Base-by-base conservation (phyloP, 2,113 vertebrate species). In the Hepsetus odoe region DNA sequence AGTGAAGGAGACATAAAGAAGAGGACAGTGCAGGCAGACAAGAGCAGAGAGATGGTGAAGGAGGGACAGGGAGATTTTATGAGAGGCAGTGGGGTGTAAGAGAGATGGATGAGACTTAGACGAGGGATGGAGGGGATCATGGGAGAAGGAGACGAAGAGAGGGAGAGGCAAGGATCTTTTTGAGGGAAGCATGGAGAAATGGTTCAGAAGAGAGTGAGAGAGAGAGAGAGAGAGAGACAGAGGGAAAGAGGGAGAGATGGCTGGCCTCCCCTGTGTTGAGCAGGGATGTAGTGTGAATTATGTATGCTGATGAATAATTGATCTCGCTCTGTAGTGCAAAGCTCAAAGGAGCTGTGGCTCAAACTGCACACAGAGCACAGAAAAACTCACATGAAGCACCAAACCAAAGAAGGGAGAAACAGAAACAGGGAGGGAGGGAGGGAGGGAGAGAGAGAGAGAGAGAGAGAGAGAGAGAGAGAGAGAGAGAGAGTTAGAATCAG, bases 301-400 rank as follows among this genome's bases (percentile, higher is more conserved):
- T 87, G 82, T 76, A 85, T 85, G 80, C 38, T 49, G 59, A 79
- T 87, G 65, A 85, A 87, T 87, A 83, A 87, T 87, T 84, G 80
- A 87, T 83, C 65, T 58, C 16, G 32, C 71, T 66, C 80, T 80
- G 77, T 82, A 84, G 82, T 85, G 80, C 77, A 75, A 80, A 80
- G 81, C 83, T 85, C 79, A 77, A 78, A 80, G 73, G 73, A 83
- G 32, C 38, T 61, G 72, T 58, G 79, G 76, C 85, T 83, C 62
- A 61, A 59, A 69, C 53, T 77, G 59, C 62, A 78, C 78, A 81
- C 67, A 46, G 49, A 70, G 65, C 59, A 49, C 49, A 42, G 77
- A 83, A 83, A 75, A 59, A 12, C 76, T 66, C 67, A 18, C 32
- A 77, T 28, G 38, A 64, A 74, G 18, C 42, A 40, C 46, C 11